A percentile compares a stretch with the other conserved stretches of the same genome.
Conservation (phyloP, 2,888 invertebrate genomes). For the Digitonthophagus gazella region DNA sequence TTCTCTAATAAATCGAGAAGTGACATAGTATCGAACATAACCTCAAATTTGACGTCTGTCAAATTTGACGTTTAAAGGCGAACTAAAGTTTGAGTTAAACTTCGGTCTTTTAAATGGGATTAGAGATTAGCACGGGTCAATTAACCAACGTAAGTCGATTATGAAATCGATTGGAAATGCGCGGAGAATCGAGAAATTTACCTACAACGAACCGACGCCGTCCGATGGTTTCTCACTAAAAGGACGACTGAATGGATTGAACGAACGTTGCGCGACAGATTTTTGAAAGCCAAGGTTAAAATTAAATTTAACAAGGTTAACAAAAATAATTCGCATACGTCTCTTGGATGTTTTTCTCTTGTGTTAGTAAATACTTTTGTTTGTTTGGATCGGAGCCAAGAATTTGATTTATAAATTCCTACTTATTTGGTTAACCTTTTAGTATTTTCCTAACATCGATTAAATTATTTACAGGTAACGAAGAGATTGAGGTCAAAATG, state of each 20-base stretch:
- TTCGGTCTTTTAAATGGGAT: not conserved
- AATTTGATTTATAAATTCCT: too few relatives aligned
- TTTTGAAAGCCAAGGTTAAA: not conserved
- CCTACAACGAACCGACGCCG: not conserved
- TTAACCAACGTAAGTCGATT: conserved; percentile 2
- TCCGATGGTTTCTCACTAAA: not conserved
- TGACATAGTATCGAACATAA: not conserved
- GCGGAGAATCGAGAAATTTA: not conserved
- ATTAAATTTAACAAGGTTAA: not conserved
- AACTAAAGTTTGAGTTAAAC: not conserved
- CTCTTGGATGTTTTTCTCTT: too few relatives aligned
- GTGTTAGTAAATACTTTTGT: too few relatives aligned
- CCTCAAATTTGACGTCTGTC: not conserved
- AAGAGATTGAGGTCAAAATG: too few relatives aligned
- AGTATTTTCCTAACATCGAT: too few relatives aligned
- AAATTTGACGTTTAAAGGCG: not conserved
- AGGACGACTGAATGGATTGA: not conserved
- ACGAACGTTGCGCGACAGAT: not conserved
- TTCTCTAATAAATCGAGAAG: not conserved
- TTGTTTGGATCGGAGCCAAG: too few relatives aligned
- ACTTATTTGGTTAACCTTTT: too few relatives aligned
- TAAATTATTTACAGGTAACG: too few relatives aligned
- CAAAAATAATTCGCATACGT: not conserved
- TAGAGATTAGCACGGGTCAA: not conserved
- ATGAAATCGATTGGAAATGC: not conserved